phyloP scores from a whole-genome alignment of 2,113 vertebrate species.

The Arothron firmamentum region DNA sequence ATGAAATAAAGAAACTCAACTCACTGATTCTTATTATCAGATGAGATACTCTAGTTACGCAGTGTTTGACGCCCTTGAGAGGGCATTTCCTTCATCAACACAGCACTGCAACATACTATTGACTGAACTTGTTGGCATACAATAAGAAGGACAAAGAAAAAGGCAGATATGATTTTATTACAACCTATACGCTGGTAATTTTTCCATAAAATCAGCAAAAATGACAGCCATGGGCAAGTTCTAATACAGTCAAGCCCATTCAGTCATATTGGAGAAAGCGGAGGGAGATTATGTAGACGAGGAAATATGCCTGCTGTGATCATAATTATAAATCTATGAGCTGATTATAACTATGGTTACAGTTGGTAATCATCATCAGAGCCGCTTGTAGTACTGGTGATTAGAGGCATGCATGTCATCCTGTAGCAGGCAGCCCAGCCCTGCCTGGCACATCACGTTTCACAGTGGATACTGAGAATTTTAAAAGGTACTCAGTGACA shows the following conservation, averaged over 20 bases:
- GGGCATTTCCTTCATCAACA: too few species aligned
- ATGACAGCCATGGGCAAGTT: slow-evolving; percentile 25
- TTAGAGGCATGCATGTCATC: slow-evolving; percentile 61
- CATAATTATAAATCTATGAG: slow-evolving; percentile 71
- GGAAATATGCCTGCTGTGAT: slow-evolving; percentile 68
- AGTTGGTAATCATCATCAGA: slow-evolving; percentile 74
- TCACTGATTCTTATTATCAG: too few species aligned
- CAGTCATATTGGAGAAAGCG: slow-evolving; percentile 43
- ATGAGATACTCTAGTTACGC: too few species aligned
- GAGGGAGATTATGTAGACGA: slow-evolving; percentile 53
- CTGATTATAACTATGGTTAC: slow-evolving; percentile 71
- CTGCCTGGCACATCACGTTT: slow-evolving; percentile 55
- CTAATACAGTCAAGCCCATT: slow-evolving; percentile 49
- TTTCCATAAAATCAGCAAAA: slow-evolving; percentile 37
- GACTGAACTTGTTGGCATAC: too few species aligned
- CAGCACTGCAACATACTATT: too few species aligned
- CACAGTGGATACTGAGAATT: slow-evolving; percentile 46
- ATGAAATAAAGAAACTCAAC: too few species aligned
- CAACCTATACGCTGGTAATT: too few species aligned
- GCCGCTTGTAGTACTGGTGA: slow-evolving; percentile 67
- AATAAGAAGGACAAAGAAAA: too few species aligned
- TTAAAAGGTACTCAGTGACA: slow-evolving; percentile 22
- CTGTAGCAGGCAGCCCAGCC: slow-evolving; percentile 43
- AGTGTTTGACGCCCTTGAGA: too few species aligned
- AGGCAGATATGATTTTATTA: too few species aligned